Percentiles rank a stretch among this genome's conserved stretches.
phyloP scores from a whole-genome alignment of 2,797 vertebrate genomes.

The Limosa lapponica region DNA sequence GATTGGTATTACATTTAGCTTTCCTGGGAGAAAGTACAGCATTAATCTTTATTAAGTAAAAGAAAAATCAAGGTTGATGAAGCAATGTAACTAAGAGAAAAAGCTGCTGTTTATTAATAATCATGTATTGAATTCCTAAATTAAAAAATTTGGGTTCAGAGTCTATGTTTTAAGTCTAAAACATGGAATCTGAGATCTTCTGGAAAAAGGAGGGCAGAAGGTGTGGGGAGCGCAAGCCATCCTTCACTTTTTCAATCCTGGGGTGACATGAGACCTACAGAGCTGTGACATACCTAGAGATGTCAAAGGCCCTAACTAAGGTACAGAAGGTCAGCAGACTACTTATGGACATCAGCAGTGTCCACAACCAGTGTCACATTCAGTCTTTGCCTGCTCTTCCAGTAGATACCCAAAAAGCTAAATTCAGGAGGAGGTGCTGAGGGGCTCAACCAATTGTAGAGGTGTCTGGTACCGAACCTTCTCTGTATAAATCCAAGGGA shows the following conservation, averaged over 20 bases:
- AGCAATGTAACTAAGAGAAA: not conserved
- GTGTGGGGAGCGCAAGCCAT: not conserved
- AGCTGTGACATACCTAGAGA: not conserved
- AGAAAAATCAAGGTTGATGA: constrained; percentile 33
- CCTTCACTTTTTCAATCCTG: not conserved
- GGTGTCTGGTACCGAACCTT: fast-evolving
- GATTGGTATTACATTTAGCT: constrained; percentile 10
- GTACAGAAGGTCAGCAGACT: not conserved
- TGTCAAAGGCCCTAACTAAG: not conserved
- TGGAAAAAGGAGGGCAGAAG: not conserved
- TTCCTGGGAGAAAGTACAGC: not conserved
- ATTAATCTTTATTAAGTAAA: constrained; percentile 44
- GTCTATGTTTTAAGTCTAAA: not conserved
- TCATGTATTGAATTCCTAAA: not conserved
- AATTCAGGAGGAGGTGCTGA: not conserved
- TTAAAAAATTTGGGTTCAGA: not conserved
- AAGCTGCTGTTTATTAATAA: not conserved
- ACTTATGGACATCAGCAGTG: not conserved
- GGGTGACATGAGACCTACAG: not conserved
- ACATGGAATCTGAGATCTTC: not conserved
- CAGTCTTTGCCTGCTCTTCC: not conserved
- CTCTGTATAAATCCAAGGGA: not conserved
- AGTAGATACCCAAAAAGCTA: not conserved
- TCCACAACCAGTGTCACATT: not conserved
- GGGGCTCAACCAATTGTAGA: not conserved